Evolutionary conservation across 2,113 vertebrate genomes (phyloP), one percentile per base, ranked within the genome.

Genomic region (Strigops habroptila): DNA sequence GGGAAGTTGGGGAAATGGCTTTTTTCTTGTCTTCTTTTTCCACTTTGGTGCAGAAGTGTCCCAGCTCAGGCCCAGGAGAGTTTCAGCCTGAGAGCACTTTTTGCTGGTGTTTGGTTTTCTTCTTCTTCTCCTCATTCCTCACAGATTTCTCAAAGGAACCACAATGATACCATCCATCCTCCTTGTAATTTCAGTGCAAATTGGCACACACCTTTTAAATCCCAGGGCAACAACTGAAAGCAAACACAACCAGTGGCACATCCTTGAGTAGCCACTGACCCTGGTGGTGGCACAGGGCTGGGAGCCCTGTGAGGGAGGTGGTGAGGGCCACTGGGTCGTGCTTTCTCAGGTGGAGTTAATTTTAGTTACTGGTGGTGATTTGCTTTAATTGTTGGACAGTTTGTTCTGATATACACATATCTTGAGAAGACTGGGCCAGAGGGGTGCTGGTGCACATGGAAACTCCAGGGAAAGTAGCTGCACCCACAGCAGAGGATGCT

Each of bases 281-380:
- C 33, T 59, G 39, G 39, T 39, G 39, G 39, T 41, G 69, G 75
- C 65, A 49, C 0, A 14, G 55, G 55, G 35, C 57, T 78, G 49
- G 65, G 70, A 82, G 79, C 63, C 1, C 0, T 3, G 25, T 4
- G 8, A 48, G 46, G 59, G 46, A 80, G 48, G 48, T 2, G 2
- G 23, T 3, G 2, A 41, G 33, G 0, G 3, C 43, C 1, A 1
- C 43, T 0, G 2, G 13, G 55, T 57, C 1, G 0, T 30, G 55
- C 57, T 73, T 52, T 63, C 62, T 75, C 24, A 80, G 62, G 41
- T n/a, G 52, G 55, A 51, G 69, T 57, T 63, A 39, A 51, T 57
- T 57, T 64, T 31, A 28, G 37, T 70, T 43, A 16, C 17, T n/a
- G 24, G 23, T n/a, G 37, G 28, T 22, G 52, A 46, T 81, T 63